Percentiles rank a stretch among this genome's conserved stretches.
Evolutionary conservation across 1,140 invertebrate species (phyloP).

Genomic region (Hylaeus volcanicus): DNA sequence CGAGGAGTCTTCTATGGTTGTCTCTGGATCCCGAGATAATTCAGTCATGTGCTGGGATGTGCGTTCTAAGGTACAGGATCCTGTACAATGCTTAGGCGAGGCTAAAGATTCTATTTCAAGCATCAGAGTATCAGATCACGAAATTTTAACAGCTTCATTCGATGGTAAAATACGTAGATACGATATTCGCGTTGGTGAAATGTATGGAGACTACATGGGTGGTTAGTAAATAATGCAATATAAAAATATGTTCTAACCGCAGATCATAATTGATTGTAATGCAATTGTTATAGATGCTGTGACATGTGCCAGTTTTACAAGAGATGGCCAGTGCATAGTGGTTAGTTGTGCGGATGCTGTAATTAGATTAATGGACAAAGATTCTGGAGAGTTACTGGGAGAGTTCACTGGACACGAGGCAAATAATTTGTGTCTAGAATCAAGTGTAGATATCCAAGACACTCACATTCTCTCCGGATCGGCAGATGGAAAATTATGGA

Average conservation of each 20-base stretch:
- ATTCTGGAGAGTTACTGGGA: conserved; percentile 89
- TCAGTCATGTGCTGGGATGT: conserved; percentile 95
- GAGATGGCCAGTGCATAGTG: conserved; percentile 93
- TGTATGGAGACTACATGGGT: conserved; percentile 92
- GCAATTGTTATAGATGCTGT: conserved; percentile 83
- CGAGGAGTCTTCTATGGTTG: conserved; percentile 94
- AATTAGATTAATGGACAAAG: conserved; percentile 94
- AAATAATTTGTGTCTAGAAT: conserved; percentile 92
- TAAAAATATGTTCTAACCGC: background rate
- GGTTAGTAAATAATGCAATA: conserved; percentile 79
- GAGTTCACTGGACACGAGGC: conserved; percentile 90
- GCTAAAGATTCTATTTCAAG: conserved; percentile 96
- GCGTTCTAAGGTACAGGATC: conserved; percentile 86
- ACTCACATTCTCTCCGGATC: conserved; percentile 93
- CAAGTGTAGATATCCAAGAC: conserved; percentile 90
- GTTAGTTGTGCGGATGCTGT: conserved; percentile 90
- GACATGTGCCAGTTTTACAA: conserved; percentile 88
- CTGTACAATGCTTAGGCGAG: conserved; percentile 92
- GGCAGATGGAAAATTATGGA: conserved; percentile 90
- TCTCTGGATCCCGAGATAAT: conserved; percentile 96
- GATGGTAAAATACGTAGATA: conserved; percentile 94
- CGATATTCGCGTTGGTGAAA: conserved; percentile 92
- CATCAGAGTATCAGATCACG: conserved; percentile 91
- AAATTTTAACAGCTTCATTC: conserved; percentile 95
- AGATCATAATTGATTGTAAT: conserved; percentile 8